Percentiles rank a stretch among this genome's conserved stretches.
These are phyloP conservation scores for Petrophora chlorosata DNA, from an alignment of 2,888 invertebrate species.

Conservation along the genomic window DNA sequence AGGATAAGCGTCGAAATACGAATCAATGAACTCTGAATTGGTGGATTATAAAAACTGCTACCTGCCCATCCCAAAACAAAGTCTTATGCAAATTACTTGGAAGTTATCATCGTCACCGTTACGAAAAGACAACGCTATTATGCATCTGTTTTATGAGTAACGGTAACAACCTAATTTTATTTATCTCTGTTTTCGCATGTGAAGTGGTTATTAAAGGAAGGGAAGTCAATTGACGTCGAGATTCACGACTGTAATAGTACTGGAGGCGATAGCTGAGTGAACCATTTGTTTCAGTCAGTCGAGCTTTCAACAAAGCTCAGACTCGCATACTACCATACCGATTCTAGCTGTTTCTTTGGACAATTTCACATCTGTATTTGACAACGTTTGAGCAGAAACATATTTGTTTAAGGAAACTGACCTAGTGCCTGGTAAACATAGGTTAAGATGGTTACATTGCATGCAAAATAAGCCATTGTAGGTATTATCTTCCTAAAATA, in stretches of 20 bases:
- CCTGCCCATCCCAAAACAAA: slow-evolving; percentile 14
- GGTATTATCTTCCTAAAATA: too few relatives aligned
- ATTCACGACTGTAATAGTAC: slow-evolving; percentile 28
- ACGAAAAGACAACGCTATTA: slow-evolving; percentile 17
- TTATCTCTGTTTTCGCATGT: slow-evolving; percentile 10
- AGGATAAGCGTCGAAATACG: slow-evolving; percentile 16
- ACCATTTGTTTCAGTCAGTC: slow-evolving; percentile 41
- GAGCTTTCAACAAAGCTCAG: slow-evolving; percentile 35
- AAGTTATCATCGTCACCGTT: slow-evolving; percentile 19
- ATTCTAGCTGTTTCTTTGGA: slow-evolving; percentile 34
- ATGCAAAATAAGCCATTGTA: too few relatives aligned
- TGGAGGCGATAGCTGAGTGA: slow-evolving; percentile 35
- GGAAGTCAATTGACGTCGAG: slow-evolving; percentile 16
- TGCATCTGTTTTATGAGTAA: slow-evolving; percentile 18
- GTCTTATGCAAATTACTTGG: slow-evolving; percentile 18
- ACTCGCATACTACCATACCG: slow-evolving; percentile 25
- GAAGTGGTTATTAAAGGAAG: slow-evolving; percentile 7
- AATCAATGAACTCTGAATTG: slow-evolving; percentile 30
- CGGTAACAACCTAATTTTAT: slow-evolving; percentile 10
- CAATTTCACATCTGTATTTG: slow-evolving; percentile 44
- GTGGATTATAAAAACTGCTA: slow-evolving; percentile 14
- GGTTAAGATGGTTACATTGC: slow-evolving; percentile 14
- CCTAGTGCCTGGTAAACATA: slow-evolving; percentile 19
- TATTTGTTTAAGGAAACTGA: slow-evolving; percentile 21
- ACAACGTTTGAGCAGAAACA: slow-evolving; percentile 35